Conservation (phyloP, 2,113 vertebrate species). For the Phrynosoma blainvillii region DNA sequence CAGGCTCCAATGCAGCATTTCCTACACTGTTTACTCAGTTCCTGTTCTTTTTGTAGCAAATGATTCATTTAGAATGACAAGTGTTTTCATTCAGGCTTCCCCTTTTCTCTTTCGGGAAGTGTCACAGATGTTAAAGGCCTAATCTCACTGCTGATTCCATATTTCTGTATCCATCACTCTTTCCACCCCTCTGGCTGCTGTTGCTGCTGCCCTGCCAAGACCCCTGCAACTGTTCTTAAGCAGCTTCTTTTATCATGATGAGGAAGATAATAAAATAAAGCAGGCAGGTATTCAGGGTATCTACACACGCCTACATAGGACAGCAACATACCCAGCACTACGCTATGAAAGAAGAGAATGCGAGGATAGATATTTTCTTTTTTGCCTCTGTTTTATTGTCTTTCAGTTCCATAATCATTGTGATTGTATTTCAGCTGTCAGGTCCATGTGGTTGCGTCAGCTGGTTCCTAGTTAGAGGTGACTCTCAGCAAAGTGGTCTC, state of each 20-base stretch:
- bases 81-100: constrained; percentile 87
- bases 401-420: constrained; percentile 1
- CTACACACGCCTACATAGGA: constrained; percentile 24
- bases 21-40: not conserved
- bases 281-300: constrained; percentile 8
- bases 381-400: not conserved
- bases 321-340: not conserved
- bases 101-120: constrained; percentile 77
- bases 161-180: constrained; percentile 69
- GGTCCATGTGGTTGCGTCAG: not conserved
- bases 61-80: constrained; percentile 81
- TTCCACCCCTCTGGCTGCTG: constrained; percentile 54
- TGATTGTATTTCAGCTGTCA: not conserved
- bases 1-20: not conserved
- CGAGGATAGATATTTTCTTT: not conserved
- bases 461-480: not conserved
- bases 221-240: not conserved
- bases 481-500: not conserved
- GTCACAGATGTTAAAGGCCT: constrained; percentile 74
- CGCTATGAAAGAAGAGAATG: not conserved
- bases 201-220: constrained; percentile 24
- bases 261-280: not conserved
- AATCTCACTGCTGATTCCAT: constrained; percentile 69
- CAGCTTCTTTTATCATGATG: constrained; percentile 62
- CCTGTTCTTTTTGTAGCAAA: constrained; percentile 76